phyloP scores from a whole-genome alignment of 2,888 invertebrate species.

The Sepiola atlantica region DNA sequence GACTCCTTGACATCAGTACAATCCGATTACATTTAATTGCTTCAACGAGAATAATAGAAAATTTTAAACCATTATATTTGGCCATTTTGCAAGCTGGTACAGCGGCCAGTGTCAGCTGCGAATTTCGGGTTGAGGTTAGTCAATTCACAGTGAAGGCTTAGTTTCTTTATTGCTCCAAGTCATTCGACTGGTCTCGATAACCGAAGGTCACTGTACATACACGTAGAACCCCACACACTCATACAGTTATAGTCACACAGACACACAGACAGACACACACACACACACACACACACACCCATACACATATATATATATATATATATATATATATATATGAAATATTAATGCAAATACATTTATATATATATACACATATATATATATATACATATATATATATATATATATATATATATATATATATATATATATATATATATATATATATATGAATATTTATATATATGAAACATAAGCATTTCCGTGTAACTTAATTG shows the following conservation, averaged over 20 bases:
- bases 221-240: neutral
- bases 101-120: neutral
- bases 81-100: neutral
- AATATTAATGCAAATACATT: no score
- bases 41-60: neutral
- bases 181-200: no score
- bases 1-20: constrained; percentile 9
- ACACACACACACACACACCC: neutral
- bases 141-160: no score
- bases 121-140: neutral
- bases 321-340: neutral
- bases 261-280: neutral
- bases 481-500: no score
- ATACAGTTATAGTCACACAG: neutral
- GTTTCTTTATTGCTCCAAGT: no score
- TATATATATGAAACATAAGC: no score
- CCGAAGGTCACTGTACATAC: no score
- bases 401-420: no score
- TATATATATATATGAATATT: no score
- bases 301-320: neutral
- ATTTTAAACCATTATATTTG: neutral
- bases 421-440: no score
- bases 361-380: no score
- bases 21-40: neutral
- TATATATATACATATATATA: no score